These are phyloP conservation scores for Orthonyx spaldingii DNA, from an alignment of 2,113 vertebrate genomes.

Conservation along the genomic window DNA sequence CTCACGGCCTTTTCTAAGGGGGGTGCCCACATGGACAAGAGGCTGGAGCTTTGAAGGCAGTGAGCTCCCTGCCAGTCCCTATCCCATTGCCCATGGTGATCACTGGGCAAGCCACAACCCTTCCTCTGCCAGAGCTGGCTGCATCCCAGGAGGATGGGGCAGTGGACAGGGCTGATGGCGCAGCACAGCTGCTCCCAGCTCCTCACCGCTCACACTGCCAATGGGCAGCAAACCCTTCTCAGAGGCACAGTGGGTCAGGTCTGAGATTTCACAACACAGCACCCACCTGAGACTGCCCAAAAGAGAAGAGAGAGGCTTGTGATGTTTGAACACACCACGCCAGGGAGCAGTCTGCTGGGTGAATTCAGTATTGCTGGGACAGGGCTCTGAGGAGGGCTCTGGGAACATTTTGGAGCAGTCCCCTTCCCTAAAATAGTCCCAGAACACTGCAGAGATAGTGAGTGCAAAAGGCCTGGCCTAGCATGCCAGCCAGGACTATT, in stretches of 20 bases:
- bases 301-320: background rate
- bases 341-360: background rate
- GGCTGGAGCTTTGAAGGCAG: rapidly evolving
- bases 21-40: rapidly evolving
- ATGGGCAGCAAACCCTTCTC: rapidly evolving
- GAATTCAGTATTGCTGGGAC: background rate
- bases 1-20: background rate
- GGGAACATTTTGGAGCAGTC: background rate
- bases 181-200: background rate
- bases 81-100: rapidly evolving
- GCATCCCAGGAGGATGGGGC: background rate
- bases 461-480: background rate
- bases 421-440: background rate
- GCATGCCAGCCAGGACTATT: constrained; percentile 49
- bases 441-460: background rate
- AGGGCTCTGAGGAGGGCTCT: background rate
- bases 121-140: background rate
- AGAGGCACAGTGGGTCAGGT: rapidly evolving
- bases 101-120: rapidly evolving
- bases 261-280: background rate
- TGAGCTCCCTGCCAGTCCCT: background rate
- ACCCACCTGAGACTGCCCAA: background rate
- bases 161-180: rapidly evolving
- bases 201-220: rapidly evolving
- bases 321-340: background rate